Evolutionary conservation across 2,113 vertebrate species (phyloP).

Genomic region (Numida meleagris): DNA sequence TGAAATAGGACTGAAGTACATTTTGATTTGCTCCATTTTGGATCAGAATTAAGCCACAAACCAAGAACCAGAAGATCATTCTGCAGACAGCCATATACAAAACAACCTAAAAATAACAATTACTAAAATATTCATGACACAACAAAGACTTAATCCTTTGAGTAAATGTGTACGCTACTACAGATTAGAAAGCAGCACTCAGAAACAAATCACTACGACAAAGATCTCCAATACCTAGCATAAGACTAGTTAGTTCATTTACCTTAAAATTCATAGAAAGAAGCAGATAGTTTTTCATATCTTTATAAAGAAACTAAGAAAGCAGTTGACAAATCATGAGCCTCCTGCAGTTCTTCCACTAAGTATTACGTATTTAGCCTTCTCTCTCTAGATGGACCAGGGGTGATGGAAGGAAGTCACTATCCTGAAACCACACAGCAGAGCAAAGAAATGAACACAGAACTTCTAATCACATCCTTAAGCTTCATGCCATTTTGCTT

Average conservation of each 20-base stretch:
- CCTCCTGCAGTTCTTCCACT: not conserved
- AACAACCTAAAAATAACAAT: not conserved
- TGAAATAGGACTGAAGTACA: not conserved
- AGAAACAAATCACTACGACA: not conserved
- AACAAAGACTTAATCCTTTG: not conserved
- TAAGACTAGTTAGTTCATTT: not conserved
- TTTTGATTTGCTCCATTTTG: not conserved
- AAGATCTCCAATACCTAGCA: not conserved
- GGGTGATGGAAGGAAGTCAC: not conserved
- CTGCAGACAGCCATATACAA: not conserved
- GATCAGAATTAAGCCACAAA: not conserved
- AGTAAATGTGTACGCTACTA: not conserved
- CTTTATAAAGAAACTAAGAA: not conserved
- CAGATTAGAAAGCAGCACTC: not conserved
- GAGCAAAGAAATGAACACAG: not conserved
- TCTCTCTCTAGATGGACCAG: not conserved
- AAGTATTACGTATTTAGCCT: not conserved
- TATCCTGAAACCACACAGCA: not conserved
- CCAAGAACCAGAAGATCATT: not conserved
- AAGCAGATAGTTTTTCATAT: not conserved
- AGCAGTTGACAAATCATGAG: not conserved
- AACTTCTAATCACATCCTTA: not conserved
- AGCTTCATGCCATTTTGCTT: not conserved
- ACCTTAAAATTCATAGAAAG: not conserved
- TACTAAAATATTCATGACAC: not conserved